Base-by-base conservation (phyloP, 2,888 invertebrate genomes). In the Caenorhabditis afra region DNA sequence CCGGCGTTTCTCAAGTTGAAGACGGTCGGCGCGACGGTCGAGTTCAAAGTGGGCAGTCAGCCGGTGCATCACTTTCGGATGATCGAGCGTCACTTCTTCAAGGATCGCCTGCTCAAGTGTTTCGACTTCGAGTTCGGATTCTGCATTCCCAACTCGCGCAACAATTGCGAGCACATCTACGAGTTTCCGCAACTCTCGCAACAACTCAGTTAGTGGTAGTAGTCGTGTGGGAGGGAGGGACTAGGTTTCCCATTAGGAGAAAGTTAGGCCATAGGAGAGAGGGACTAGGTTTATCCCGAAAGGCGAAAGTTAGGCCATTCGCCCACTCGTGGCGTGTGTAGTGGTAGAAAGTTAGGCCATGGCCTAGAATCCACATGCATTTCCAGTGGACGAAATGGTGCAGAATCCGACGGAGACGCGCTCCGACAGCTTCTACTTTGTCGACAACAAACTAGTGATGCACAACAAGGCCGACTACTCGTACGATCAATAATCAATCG, bases 81-180 rank as follows among this genome's bases (percentile, higher is more conserved):
- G 98, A 96, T 98, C 87, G 97, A 98, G 91, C 94, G 96, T 55
- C 97, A 98, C 91, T 98, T 95, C 92, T 98, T 86, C 79, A 86
- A 85, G 75, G 96, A 98, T 88, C 94, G 94, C 74, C 92, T 97
- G 81, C 93, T 98, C 67, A 98, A 99, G 92, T 96, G 96, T 11
- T 98, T 99, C 92, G 98, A 99, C 91, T 99, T 99, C 93, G 97
- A 98, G 91, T 99, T 99, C 93, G 98, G 98, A 55, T 99, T 97
- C 91, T 98, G 98, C 91, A 97, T 99, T 92, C 98, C 98, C 52
- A 95, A 95, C 91, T 97, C 96, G 80, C 94, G 95, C 90, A 99
- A 99, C 91, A 96, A 97, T 12, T 97, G 97, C 91, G 98, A 99
- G 92, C 98, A 98, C 91, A 98, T 99, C 91, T 99, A 99, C 90